Conservation (phyloP, 2,797 vertebrate species). For the Poeciliopsis turneri region DNA sequence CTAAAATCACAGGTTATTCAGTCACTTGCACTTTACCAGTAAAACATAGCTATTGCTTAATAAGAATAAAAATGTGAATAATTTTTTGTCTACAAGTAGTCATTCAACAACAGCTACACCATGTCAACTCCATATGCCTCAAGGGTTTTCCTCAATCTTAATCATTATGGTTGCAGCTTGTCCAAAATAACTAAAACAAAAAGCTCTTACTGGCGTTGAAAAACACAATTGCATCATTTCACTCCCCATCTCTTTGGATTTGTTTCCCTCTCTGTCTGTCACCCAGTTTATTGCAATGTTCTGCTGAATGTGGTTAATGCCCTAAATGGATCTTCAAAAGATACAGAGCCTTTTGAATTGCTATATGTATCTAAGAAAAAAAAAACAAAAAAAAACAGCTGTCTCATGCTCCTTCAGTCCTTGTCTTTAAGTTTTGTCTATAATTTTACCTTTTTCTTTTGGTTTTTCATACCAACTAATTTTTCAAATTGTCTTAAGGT, state of each 20-base stretch:
- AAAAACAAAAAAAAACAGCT: not conserved
- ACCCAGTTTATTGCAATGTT: not conserved
- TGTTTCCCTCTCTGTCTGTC: not conserved
- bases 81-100: not conserved
- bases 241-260: not conserved
- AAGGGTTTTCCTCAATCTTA: not conserved
- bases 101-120: not conserved
- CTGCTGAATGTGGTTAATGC: not conserved
- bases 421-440: not conserved
- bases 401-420: not conserved
- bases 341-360: not conserved
- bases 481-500: not conserved
- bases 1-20: not conserved
- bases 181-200: not conserved
- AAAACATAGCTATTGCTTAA: not conserved
- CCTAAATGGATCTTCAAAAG: not conserved
- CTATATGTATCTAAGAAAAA: not conserved
- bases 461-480: not conserved
- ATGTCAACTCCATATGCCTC: not conserved
- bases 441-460: not conserved
- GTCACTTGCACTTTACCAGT: not conserved
- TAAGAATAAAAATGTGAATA: not conserved
- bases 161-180: not conserved
- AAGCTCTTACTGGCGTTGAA: not conserved
- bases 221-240: not conserved